Conservation (phyloP, 2,888 invertebrate genomes). For the Eupithecia exiguata region DNA sequence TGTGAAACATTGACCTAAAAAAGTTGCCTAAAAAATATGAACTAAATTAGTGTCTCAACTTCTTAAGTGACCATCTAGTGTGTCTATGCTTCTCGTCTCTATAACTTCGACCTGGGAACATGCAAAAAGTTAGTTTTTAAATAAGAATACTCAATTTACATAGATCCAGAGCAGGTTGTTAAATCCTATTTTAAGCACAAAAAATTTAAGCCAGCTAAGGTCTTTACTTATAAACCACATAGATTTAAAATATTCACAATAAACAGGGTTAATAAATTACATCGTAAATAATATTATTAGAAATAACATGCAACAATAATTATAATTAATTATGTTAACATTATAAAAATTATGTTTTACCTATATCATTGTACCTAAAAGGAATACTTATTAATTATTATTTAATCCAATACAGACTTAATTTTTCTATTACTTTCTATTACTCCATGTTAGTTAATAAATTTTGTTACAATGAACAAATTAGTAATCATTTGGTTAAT, state of each 20-base stretch:
- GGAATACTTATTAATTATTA: no score
- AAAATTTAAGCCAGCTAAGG: not conserved
- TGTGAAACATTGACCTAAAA: not conserved
- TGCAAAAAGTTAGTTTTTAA: not conserved
- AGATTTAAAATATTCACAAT: not conserved
- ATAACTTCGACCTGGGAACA: not conserved
- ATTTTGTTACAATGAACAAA: not conserved
- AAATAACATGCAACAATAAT: constrained; percentile 2
- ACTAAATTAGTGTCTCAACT: not conserved
- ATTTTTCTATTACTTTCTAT: not conserved
- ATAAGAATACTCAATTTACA: not conserved
- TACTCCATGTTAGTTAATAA: not conserved
- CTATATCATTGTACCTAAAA: not conserved
- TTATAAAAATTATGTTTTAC: not conserved
- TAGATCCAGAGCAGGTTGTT: not conserved
- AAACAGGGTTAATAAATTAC: not conserved
- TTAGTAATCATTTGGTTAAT: constrained; percentile 36
- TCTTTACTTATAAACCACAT: not conserved
- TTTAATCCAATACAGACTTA: not conserved
- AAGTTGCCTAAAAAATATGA: not conserved
- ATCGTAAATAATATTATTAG: not conserved
- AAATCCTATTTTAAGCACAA: not conserved
- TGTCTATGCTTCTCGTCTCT: constrained; percentile 3
- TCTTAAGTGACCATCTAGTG: not conserved
- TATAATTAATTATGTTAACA: not conserved